Evolutionary conservation across 37 sponge, comb jelly and placozoan species (phyloP).

Genomic region (Corticium candelabrum): DNA sequence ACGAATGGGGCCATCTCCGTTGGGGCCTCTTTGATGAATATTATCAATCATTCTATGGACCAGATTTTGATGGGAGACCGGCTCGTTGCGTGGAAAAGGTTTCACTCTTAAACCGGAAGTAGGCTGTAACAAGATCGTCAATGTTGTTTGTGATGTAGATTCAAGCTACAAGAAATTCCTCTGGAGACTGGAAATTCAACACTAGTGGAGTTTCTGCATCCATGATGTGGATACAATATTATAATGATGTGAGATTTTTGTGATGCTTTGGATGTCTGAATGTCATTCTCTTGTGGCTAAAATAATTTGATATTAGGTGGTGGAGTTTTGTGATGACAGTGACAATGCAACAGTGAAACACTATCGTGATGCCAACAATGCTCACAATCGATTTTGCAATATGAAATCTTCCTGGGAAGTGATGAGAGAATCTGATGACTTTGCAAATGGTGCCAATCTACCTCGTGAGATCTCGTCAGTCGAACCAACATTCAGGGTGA

Average conservation of each 20-base stretch:
- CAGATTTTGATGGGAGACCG: not conserved
- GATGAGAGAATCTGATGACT: not conserved
- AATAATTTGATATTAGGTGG: constrained; percentile 6
- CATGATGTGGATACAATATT: not conserved
- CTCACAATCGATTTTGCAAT: constrained; percentile 11
- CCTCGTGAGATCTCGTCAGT: not conserved
- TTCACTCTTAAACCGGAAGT: not conserved
- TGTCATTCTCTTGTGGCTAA: too few species aligned
- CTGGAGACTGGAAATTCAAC: not conserved
- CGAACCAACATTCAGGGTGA: not conserved
- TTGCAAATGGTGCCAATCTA: not conserved
- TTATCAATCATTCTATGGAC: not conserved
- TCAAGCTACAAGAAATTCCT: not conserved
- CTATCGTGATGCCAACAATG: not conserved
- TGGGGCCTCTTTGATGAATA: constrained; percentile 19
- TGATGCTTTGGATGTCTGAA: too few species aligned
- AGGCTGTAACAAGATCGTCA: not conserved
- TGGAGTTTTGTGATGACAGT: constrained; percentile 11
- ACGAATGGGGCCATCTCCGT: constrained; percentile 18
- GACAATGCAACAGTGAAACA: not conserved
- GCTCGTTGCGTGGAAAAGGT: not conserved
- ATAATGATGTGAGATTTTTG: not conserved
- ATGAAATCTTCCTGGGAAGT: constrained; percentile 7
- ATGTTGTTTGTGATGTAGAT: not conserved
- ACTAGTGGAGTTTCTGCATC: not conserved